Evolutionary conservation across 2,797 vertebrate species (phyloP), one percentile per base, ranked within the genome.

Genomic region (Pangasius krempfi): DNA sequence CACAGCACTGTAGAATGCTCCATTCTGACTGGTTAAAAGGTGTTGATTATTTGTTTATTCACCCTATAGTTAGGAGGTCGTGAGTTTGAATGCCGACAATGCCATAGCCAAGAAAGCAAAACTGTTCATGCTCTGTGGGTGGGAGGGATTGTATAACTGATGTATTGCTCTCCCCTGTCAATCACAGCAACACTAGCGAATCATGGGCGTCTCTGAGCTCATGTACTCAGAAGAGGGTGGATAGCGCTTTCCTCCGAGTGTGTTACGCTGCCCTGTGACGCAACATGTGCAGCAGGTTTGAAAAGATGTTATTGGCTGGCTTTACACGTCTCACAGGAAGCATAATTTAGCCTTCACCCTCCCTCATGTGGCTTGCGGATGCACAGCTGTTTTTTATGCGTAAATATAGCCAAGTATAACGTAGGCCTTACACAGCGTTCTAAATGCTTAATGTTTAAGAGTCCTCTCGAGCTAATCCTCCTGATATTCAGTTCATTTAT

Each of bases 401-500:
- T 72, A 18, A 40, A 2, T 52, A n/a, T 0, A 16, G 5, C 52
- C 13, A 50, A 4, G 18, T 54, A 33, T 56, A 56, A 22, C 18
- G 18, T 4, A 56, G 27, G 16, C 7, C 37, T 33, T 81, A 54
- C 16, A 12, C 6, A 20, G 62, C 18, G 1, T 44, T 20, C 58
- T 70, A 30, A 8, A 18, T 56, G 76, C 22, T 52, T 37, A n/a
- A 68, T 44, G n/a, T 80, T 79, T 30, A 66, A 30, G 20, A 70
- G 66, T 40, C 37, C 70, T 76, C 73, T 37, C 52, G 3, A 80
- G 25, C 12, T 70, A 70, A 82, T 82, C 64, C 50, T 87, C 64
- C 16, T 66, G 47, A 79, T 25, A 60, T 66, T 22, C 56, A 68
- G 5, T 50, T 84, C n/a, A 40, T 84, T 79, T 88, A 64, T 79